Conservation (phyloP, 2,888 invertebrate genomes). For the Monochamus alternatus region DNA sequence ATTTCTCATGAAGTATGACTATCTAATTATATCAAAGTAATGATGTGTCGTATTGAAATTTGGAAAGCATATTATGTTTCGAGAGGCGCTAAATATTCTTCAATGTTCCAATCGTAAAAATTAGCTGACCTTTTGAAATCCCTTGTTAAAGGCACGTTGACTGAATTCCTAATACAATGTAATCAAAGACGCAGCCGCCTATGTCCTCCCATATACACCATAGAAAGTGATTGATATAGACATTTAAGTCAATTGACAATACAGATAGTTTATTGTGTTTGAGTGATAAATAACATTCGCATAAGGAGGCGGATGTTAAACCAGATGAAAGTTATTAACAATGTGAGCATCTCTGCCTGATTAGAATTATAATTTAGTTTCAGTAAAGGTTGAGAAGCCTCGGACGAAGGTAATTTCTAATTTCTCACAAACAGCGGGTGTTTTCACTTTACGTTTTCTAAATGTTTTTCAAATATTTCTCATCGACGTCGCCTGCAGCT, state of each 20-base stretch:
- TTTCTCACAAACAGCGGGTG: not conserved
- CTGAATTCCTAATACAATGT: not conserved
- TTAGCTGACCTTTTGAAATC: too few species aligned
- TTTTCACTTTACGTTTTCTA: not conserved
- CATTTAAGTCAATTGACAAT: slow-evolving; percentile 32
- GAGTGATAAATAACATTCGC: slow-evolving; percentile 30
- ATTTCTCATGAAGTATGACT: too few species aligned
- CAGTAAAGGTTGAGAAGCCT: slow-evolving; percentile 3
- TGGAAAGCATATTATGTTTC: too few species aligned
- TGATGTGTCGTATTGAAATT: too few species aligned
- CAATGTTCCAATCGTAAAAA: too few species aligned
- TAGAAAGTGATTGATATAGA: slow-evolving; percentile 36
- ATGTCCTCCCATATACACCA: slow-evolving; percentile 11
- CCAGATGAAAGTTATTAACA: slow-evolving; percentile 32
- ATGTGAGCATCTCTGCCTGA: slow-evolving; percentile 20
- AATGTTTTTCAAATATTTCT: not conserved
- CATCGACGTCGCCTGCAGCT: too few species aligned
- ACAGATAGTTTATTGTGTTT: slow-evolving; percentile 22
- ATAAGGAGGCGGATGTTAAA: slow-evolving; percentile 30
- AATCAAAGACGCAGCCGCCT: not conserved
- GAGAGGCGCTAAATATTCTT: too few species aligned
- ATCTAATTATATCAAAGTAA: too few species aligned
- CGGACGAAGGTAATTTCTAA: not conserved
- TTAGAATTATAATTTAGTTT: slow-evolving; percentile 21
- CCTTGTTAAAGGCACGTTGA: not conserved